Base-by-base conservation (phyloP, 2,797 vertebrate genomes). In the Acanthurus lineatus region DNA sequence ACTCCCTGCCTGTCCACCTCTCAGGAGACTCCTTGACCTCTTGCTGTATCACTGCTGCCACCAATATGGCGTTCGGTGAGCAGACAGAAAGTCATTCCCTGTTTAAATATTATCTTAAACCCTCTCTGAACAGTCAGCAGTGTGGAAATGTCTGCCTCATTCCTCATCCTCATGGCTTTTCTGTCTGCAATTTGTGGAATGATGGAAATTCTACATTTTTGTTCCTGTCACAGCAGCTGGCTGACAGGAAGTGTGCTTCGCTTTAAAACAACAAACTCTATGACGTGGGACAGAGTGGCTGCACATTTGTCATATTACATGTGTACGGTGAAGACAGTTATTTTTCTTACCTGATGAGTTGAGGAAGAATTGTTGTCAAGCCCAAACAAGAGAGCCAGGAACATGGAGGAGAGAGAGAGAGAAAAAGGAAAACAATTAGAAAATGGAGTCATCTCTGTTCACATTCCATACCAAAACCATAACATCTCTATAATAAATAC, bases 271-370 rank as follows among this genome's bases (percentile, higher is more conserved):
- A 63, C 12, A 47, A 3, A 51, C 2, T 56, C 20, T 47, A 62
- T 40, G 32, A 40, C 1, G 28, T 11, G 4, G 14, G 45, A 38
- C 12, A 22, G 22, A 25, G n/a, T 4, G 9, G 16, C 22, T 8
- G 12, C 16, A 67, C n/a, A 71, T 69, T 80, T 25, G 17, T 75
- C 64, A 22, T 8, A 54, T 40, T 19, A 58, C 45, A 67, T 22
- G 10, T 78, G 22, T n/a, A 60, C 10, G 56, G 15, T 9, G 5
- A 69, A 49, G 32, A 44, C 38, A 59, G 20, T 35, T 20, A n/a
- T 69, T 68, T 83, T 28, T 79, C 83, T 92, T 88, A 90, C 90
- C 91, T 93, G 81, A 73, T 67, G 6, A 5, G 65, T 20, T 3
- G 44, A 75, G 22, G 76, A 68, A 53, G 17, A 65, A 59, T 40